A percentile compares a stretch with the other conserved stretches of the same genome.
phyloP scores from a whole-genome alignment of 2,797 vertebrate genomes.

The Cossypha niveicapilla region DNA sequence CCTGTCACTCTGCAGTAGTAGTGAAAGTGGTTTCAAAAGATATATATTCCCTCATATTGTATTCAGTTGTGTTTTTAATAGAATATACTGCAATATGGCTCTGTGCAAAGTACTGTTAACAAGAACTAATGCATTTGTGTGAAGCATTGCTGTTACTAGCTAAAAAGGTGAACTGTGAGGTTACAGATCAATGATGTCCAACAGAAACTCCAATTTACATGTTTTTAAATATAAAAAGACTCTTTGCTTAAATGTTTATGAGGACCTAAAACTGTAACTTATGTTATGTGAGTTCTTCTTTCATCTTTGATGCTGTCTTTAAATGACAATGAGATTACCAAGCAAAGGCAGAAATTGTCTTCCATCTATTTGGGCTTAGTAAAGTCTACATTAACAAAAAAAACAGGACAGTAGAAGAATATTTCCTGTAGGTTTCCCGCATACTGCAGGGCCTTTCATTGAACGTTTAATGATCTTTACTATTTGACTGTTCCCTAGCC shows the following conservation, averaged over 20 bases:
- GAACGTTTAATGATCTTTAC: background rate
- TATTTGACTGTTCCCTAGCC: background rate
- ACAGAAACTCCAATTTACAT: background rate
- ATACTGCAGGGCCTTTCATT: background rate
- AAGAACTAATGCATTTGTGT: background rate
- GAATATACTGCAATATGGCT: background rate
- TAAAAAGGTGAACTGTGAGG: background rate
- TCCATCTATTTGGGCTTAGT: background rate
- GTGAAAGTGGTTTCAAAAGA: background rate
- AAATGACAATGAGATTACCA: background rate
- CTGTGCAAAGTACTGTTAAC: background rate
- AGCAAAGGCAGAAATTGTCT: background rate
- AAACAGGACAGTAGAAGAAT: background rate
- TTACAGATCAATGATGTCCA: background rate
- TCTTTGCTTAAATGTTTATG: background rate
- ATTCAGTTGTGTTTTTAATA: background rate
- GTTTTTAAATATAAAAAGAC: background rate
- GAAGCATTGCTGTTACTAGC: background rate
- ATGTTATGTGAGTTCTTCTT: background rate
- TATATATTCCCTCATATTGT: background rate
- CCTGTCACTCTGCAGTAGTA: background rate
- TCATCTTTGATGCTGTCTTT: background rate
- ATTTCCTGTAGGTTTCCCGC: background rate
- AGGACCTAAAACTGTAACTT: background rate
- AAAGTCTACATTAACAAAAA: background rate